Conservation (phyloP, 2,113 vertebrate genomes). For the Rhodinocichla rosea region DNA sequence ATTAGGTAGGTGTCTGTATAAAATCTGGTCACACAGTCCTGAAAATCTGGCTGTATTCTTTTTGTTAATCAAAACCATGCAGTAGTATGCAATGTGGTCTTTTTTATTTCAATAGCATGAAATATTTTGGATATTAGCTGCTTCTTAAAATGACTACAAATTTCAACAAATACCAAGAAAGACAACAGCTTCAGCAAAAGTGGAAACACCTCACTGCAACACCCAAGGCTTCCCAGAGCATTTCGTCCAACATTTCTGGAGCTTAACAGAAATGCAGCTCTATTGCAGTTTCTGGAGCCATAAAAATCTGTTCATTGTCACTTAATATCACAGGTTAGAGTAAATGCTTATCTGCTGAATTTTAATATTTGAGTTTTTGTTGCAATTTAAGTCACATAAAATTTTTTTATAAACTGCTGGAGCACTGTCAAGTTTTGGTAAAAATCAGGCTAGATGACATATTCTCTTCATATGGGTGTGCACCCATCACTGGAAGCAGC, state of each 20-base stretch:
- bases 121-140: background rate
- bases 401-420: background rate
- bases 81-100: background rate
- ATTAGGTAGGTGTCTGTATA: background rate
- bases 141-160: background rate
- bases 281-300: background rate
- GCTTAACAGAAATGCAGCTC: background rate
- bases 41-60: background rate
- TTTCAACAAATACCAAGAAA: background rate
- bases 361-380: background rate
- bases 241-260: background rate
- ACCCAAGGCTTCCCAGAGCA: background rate
- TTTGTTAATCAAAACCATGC: background rate
- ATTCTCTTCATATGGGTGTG: background rate
- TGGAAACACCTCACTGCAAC: background rate
- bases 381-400: background rate
- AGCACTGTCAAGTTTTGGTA: background rate
- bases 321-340: background rate
- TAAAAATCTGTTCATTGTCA: background rate
- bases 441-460: slow-evolving; percentile 30
- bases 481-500: background rate
- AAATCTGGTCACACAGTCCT: background rate
- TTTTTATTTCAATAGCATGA: background rate
- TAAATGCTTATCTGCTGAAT: background rate
- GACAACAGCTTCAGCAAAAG: background rate